phyloP scores from a whole-genome alignment of 2,888 invertebrate species.

The Eupithecia insigniata region DNA sequence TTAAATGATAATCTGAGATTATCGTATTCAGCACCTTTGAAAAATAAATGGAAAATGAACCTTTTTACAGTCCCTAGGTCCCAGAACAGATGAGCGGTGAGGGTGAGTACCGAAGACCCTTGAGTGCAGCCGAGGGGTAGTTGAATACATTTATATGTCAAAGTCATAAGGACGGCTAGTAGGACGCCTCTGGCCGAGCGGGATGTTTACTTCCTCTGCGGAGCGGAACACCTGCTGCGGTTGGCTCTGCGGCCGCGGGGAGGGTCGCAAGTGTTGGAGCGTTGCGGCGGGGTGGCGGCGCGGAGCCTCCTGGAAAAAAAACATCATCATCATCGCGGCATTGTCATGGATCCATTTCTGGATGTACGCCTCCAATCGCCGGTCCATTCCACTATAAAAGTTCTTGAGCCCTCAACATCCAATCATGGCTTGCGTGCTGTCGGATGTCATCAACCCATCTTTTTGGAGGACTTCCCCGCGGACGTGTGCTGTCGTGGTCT shows the following conservation, averaged over 20 bases:
- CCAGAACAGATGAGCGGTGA: constrained; percentile 23
- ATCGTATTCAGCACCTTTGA: constrained; percentile 36
- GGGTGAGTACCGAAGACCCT: constrained; percentile 6
- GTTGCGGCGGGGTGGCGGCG: constrained; percentile 55
- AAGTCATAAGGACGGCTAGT: constrained; percentile 81
- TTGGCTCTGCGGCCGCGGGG: constrained; percentile 60
- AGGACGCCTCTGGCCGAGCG: constrained; percentile 91
- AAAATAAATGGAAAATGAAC: constrained; percentile 28
- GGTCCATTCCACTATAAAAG: too few relatives aligned
- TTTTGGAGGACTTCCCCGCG: too few relatives aligned
- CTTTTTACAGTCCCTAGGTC: constrained; percentile 30
- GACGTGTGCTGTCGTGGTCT: too few relatives aligned
- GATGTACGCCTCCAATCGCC: too few relatives aligned
- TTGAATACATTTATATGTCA: constrained; percentile 62
- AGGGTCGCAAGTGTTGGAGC: constrained; percentile 53
- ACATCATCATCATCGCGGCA: too few relatives aligned
- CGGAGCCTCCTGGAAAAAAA: constrained; percentile 48
- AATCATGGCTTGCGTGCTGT: too few relatives aligned
- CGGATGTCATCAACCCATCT: too few relatives aligned
- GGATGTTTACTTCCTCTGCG: constrained; percentile 94
- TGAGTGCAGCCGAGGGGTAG: not conserved
- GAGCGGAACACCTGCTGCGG: constrained; percentile 91
- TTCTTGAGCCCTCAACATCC: too few relatives aligned
- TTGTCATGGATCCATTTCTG: too few relatives aligned
- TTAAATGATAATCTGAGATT: constrained; percentile 45